Base-by-base conservation (phyloP, 2,888 invertebrate genomes). In the Osmoderma eremita region DNA sequence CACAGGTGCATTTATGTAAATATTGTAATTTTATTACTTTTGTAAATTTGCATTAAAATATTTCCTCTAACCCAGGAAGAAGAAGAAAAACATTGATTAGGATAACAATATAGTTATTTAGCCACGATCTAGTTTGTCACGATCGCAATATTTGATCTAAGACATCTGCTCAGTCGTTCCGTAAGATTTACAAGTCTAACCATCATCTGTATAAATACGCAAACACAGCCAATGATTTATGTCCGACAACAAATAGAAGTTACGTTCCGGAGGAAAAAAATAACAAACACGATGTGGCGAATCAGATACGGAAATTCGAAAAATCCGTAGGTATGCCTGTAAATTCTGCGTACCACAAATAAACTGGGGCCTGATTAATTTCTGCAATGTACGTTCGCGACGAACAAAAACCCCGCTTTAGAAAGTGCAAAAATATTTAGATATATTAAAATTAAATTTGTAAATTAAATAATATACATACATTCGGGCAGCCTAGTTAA, bases 161-260 rank as follows among this genome's bases (percentile, higher is more conserved):
- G 45, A 45, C 58, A 61, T 61, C 58, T 61, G 58, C 45, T 30
- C 30, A 10, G 30, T 30, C 45, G 45, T 45, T 48, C 45, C 24
- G 30, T 61, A 48, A 30, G 30, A 61, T 61, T 61, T 61, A 61
- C 45, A 45, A 61, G 45, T 61, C 45, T 61, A 61, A 24, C 58
- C 58, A 61, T 61, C 58, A 41, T 45, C 58, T 61, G 58, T 61
- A 45, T 42, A 61, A 61, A 61, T 45, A 61, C 30, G 45, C 42
- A 45, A 45, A n/a, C 48, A 42, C 45, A 45, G 30, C 24, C 58
- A 30, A 30, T 61, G 58, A 61, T 61, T 61, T 61, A 61, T 45
- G 58, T 61, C 30, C 58, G 45, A 61, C 58, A 61, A 61, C 45
- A 45, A 61, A 61, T 45, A 61, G 17, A 45, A 24, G 58, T 30